Conservation (phyloP, 2,797 vertebrate species). For the Dallia pectoralis region DNA sequence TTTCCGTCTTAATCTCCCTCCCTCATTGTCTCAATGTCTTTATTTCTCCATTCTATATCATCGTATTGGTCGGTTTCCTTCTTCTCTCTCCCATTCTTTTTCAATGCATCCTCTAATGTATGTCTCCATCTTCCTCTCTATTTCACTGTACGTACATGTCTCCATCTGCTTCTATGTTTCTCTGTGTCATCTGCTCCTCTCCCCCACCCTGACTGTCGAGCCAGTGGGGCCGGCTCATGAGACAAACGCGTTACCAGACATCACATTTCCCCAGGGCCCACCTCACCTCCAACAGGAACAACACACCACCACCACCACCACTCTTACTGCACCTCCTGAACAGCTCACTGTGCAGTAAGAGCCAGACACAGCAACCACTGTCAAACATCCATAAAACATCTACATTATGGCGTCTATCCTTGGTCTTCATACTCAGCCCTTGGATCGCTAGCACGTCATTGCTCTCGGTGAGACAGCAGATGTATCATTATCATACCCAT, state of each 20-base stretch:
- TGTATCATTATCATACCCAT: background rate
- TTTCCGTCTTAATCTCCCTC: too few relatives aligned
- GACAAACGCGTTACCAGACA: slow-evolving; percentile 5
- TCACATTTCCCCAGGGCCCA: background rate
- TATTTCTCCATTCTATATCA: too few relatives aligned
- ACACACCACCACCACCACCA: too few relatives aligned
- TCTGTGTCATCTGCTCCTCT: background rate
- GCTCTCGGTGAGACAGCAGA: background rate
- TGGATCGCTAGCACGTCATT: background rate
- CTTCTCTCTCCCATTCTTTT: too few relatives aligned
- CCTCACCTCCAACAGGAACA: slow-evolving; percentile 1
- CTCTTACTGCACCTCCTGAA: background rate
- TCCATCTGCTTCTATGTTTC: background rate
- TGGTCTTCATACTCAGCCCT: background rate
- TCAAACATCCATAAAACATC: background rate
- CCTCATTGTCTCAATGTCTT: too few relatives aligned
- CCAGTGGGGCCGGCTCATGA: slow-evolving; percentile 26
- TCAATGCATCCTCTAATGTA: too few relatives aligned
- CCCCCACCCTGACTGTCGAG: slow-evolving; percentile 1
- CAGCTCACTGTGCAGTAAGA: background rate
- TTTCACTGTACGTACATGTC: too few relatives aligned
- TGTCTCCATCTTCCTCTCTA: background rate
- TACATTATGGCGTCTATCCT: background rate
- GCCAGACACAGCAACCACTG: slow-evolving; percentile 1
- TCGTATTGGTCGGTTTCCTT: too few relatives aligned